phyloP scores from a whole-genome alignment of 2,113 vertebrate species.

The Dendrocopos noguchii region DNA sequence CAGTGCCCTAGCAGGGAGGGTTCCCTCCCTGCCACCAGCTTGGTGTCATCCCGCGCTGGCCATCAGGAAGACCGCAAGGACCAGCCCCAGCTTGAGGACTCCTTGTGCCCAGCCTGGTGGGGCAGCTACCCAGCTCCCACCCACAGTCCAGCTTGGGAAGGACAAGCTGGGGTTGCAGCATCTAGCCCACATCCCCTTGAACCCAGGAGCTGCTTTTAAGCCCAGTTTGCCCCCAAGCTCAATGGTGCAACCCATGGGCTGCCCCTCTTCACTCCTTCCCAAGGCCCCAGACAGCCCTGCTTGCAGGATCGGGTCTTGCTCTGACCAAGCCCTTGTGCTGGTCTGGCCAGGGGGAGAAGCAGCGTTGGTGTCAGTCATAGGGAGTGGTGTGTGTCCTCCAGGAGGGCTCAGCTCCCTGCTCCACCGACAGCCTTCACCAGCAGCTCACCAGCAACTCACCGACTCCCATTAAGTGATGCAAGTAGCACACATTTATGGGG shows the following conservation, averaged over 20 bases:
- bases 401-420: not conserved
- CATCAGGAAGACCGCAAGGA: not conserved
- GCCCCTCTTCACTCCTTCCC: not conserved
- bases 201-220: not conserved
- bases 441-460: not conserved
- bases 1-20: rapidly evolving
- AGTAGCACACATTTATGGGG: not conserved
- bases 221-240: not conserved
- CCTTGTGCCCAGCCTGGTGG: not conserved
- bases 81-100: not conserved
- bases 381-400: not conserved
- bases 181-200: not conserved
- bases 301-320: not conserved
- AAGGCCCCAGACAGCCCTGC: rapidly evolving
- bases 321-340: not conserved
- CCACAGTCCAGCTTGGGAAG: not conserved
- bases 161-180: not conserved
- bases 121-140: not conserved
- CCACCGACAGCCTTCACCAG: not conserved
- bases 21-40: not conserved
- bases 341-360: not conserved
- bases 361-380: rapidly evolving
- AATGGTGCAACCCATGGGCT: not conserved
- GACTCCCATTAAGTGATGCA: rapidly evolving
- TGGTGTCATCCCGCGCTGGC: rapidly evolving